Conservation (phyloP, 2,113 vertebrate species). For the Plotosus lineatus region DNA sequence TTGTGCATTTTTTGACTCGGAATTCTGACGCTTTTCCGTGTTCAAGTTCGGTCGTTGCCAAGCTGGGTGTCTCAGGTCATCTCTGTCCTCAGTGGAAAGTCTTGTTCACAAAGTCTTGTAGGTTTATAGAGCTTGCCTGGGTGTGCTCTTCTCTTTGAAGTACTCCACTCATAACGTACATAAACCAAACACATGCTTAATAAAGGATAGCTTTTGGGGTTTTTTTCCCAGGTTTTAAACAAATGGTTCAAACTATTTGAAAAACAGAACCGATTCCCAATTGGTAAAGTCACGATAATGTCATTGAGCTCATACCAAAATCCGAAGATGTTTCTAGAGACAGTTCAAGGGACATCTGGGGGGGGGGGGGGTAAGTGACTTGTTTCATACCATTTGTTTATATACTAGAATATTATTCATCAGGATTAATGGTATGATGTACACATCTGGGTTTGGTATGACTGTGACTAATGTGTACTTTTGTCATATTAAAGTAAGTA, state of each 20-base stretch:
- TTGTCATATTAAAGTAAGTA: slow-evolving; percentile 7
- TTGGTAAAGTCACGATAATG: slow-evolving; percentile 10
- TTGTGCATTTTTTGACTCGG: not conserved
- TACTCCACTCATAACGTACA: slow-evolving; percentile 13
- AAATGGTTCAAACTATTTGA: slow-evolving; percentile 11
- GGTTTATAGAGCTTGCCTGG: slow-evolving; percentile 3
- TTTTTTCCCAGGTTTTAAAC: slow-evolving; percentile 13
- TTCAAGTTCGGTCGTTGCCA: not conserved
- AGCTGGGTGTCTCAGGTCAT: not conserved
- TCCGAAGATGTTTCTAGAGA: not conserved
- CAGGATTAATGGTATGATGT: not conserved
- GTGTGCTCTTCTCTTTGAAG: slow-evolving; percentile 12
- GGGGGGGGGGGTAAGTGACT: slow-evolving; percentile 1
- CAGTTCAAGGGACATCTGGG: not conserved
- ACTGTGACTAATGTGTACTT: slow-evolving; percentile 1
- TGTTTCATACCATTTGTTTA: not conserved
- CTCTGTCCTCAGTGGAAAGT: slow-evolving; percentile 19
- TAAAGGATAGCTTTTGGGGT: slow-evolving; percentile 19
- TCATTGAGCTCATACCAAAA: not conserved
- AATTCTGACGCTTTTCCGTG: no score
- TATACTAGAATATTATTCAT: not conserved
- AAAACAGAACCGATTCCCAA: not conserved
- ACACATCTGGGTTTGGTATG: slow-evolving; percentile 2
- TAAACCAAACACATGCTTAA: slow-evolving; percentile 14
- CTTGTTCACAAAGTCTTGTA: not conserved